phyloP scores from a whole-genome alignment of 2,888 invertebrate genomes.

The Xylophagus ater region DNA sequence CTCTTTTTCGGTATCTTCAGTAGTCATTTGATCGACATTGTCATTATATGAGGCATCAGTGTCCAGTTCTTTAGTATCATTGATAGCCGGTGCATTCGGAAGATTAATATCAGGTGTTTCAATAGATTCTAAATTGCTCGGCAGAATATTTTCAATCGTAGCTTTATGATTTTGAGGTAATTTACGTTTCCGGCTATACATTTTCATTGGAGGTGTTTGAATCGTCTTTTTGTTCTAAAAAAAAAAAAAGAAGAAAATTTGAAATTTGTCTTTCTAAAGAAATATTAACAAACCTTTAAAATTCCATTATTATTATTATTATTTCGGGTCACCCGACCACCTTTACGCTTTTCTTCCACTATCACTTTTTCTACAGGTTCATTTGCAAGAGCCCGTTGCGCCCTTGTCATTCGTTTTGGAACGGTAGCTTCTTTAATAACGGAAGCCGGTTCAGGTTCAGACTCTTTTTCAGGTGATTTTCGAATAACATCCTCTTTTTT shows the following conservation, averaged over 20 bases:
- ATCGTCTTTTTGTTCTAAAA: slow-evolving; percentile 13
- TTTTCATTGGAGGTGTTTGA: slow-evolving; percentile 20
- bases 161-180: slow-evolving; percentile 1
- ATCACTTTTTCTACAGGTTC: not conserved
- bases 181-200: slow-evolving; percentile 36
- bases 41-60: slow-evolving; percentile 3
- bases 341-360: slow-evolving; percentile 1
- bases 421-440: slow-evolving; percentile 2
- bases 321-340: slow-evolving; percentile 16
- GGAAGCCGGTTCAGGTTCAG: not conserved
- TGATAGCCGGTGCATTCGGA: slow-evolving; percentile 11
- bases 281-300: slow-evolving; percentile 7
- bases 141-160: not conserved
- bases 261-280: not conserved
- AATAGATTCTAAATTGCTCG: not conserved
- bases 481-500: slow-evolving; percentile 1
- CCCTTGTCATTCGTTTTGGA: slow-evolving; percentile 25
- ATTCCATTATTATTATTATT: slow-evolving; percentile 15
- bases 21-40: slow-evolving; percentile 4
- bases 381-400: slow-evolving; percentile 20
- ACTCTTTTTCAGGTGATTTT: slow-evolving; percentile 6
- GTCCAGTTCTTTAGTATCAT: not conserved
- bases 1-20: slow-evolving; percentile 21
- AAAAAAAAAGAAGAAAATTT: not conserved
- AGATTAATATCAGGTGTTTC: slow-evolving; percentile 12